Conservation (phyloP, 2,888 invertebrate genomes). For the Limnephilus rhombicus region DNA sequence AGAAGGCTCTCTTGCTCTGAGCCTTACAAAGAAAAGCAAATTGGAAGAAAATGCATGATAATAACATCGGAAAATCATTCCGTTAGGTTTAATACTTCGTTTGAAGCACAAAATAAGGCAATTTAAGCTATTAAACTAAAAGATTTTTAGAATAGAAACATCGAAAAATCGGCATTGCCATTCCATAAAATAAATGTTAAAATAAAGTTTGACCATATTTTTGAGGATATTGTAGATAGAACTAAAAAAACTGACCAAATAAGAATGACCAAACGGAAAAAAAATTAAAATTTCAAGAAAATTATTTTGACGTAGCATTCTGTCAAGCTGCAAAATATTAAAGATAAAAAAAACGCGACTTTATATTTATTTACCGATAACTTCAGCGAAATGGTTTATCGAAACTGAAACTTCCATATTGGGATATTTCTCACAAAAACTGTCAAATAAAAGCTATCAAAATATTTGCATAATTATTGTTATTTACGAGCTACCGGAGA, state of each 20-base stretch:
- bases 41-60: constrained; percentile 49
- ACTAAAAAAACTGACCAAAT: background rate
- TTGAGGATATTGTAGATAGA: background rate
- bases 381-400: background rate
- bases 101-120: constrained; percentile 10
- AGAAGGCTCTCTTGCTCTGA: constrained; percentile 50
- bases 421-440: no score
- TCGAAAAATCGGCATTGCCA: no score
- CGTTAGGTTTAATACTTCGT: constrained; percentile 24
- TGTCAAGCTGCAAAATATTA: no score
- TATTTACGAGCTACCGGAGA: background rate
- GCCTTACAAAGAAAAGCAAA: constrained; percentile 40
- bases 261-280: background rate
- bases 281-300: no score
- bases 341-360: background rate
- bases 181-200: background rate
- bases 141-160: background rate
- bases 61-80: constrained; percentile 46
- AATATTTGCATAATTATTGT: background rate
- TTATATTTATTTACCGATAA: background rate
- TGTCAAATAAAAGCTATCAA: background rate
- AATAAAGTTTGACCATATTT: background rate
- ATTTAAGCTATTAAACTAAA: background rate
- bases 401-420: no score
- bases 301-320: no score